These are phyloP conservation scores for Melanostigma gelatinosum DNA, from an alignment of 2,113 vertebrate species.

Conservation along the genomic window DNA sequence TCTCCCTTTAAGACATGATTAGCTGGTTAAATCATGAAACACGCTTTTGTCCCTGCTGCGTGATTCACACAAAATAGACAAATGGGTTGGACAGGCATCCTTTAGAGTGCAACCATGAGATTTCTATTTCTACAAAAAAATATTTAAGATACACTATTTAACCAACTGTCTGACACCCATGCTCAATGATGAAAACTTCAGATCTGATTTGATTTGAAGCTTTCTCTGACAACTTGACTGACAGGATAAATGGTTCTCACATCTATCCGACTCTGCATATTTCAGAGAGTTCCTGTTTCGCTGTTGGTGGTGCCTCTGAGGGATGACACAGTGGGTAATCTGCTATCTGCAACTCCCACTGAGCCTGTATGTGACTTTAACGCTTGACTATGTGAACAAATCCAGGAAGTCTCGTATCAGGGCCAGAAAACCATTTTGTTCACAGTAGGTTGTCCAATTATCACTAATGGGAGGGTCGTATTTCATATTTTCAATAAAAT, in stretches of 20 bases:
- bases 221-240: conserved; percentile 5
- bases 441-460: neutral
- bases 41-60: neutral
- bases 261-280: neutral
- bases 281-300: neutral
- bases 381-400: neutral
- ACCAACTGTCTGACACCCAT: neutral
- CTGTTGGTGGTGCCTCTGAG: neutral
- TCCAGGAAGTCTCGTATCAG: neutral
- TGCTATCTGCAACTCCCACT: neutral
- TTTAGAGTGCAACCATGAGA: neutral
- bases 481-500: neutral
- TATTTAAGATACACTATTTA: neutral
- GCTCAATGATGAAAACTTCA: neutral
- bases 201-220: too few species aligned
- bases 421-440: neutral
- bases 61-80: neutral
- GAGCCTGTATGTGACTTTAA: neutral
- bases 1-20: too few species aligned
- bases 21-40: too few species aligned
- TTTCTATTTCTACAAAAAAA: conserved; percentile 3
- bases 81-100: neutral
- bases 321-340: neutral
- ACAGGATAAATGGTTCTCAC: neutral
- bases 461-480: neutral